Conservation (phyloP, 2,888 invertebrate species). For the Xestia rhomboidea region DNA sequence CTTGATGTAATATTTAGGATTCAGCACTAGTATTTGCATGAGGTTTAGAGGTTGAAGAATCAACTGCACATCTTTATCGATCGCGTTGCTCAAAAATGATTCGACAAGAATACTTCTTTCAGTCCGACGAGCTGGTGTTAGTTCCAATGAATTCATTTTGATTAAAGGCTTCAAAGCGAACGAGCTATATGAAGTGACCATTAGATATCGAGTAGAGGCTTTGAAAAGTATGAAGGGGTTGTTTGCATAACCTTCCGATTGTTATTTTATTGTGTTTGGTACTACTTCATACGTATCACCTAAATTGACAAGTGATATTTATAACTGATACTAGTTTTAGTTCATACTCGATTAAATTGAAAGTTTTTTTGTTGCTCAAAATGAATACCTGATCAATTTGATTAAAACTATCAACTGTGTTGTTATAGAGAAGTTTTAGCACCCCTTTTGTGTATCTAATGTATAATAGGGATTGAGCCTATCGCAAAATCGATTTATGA, state of each 20-base stretch:
- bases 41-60: constrained; percentile 12
- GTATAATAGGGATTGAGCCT: too few species aligned
- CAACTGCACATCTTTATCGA: constrained; percentile 18
- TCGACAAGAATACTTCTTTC: neutral
- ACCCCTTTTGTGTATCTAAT: neutral
- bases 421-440: neutral
- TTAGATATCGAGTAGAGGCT: neutral
- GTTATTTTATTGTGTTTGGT: neutral
- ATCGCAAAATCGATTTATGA: too few species aligned
- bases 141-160: neutral
- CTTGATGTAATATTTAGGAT: constrained; percentile 19
- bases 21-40: constrained; percentile 1
- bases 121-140: too few species aligned
- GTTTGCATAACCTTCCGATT: neutral
- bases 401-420: neutral
- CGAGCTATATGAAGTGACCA: neutral
- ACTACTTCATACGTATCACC: neutral
- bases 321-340: neutral
- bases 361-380: neutral
- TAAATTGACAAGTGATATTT: neutral
- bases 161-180: neutral
- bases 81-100: neutral
- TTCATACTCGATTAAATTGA: neutral
- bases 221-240: neutral
- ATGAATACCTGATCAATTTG: neutral